A percentile compares a stretch with the other conserved stretches of the same genome.
phyloP scores from a whole-genome alignment of 1,140 invertebrate genomes.

The Musca vetustissima region DNA sequence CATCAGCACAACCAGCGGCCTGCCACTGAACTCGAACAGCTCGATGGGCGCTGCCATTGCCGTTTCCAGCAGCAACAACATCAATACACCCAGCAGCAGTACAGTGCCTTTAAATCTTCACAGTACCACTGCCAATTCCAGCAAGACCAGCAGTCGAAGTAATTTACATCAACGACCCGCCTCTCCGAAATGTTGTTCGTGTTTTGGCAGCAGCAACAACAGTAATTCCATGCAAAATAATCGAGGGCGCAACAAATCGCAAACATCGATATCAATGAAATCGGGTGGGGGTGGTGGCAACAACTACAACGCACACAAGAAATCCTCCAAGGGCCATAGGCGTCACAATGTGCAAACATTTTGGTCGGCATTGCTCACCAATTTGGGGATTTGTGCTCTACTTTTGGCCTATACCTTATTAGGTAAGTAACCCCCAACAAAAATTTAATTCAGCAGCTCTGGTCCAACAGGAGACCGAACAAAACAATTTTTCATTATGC shows the following conservation, averaged over 20 bases:
- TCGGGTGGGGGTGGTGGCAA: conserved; percentile 1
- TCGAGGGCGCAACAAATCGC: conserved; percentile 28
- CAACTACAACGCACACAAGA: conserved; percentile 8
- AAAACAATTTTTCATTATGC: no score
- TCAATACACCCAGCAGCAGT: conserved; percentile 15
- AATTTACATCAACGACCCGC: conserved; percentile 17
- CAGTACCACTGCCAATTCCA: conserved; percentile 28
- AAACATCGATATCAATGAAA: conserved; percentile 33
- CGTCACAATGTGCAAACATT: conserved; percentile 42
- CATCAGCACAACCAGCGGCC: background rate
- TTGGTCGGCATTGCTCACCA: conserved; percentile 75
- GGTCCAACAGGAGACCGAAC: background rate
- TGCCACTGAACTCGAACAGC: no score
- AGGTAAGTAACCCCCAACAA: conserved; percentile 48
- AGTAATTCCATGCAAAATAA: background rate
- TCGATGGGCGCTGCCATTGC: background rate
- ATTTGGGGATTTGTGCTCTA: conserved; percentile 83
- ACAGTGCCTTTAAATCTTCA: conserved; percentile 20
- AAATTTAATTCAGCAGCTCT: no score
- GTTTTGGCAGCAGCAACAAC: conserved; percentile 34
- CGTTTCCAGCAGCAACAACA: conserved; percentile 35
- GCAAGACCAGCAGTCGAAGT: conserved; percentile 16
- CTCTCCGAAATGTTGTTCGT: conserved; percentile 40
- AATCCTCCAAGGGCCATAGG: conserved; percentile 34
- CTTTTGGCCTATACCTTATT: conserved; percentile 87